Evolutionary conservation across 2,888 invertebrate species (phyloP).

Genomic region (Harpalus rufipes): DNA sequence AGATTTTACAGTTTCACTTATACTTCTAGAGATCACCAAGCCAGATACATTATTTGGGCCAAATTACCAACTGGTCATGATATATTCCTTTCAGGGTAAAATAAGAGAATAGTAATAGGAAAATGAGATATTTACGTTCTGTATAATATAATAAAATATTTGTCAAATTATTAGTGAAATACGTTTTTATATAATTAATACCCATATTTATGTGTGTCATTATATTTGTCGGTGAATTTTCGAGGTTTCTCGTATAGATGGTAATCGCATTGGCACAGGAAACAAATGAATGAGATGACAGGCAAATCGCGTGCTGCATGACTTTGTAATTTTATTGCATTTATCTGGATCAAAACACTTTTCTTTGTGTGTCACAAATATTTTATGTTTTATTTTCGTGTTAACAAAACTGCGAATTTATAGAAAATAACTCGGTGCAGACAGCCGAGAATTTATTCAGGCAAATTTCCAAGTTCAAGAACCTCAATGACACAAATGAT

Average conservation of each 20-base stretch:
- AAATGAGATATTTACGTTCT: no score
- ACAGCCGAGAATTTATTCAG: constrained; percentile 2
- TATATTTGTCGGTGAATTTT: not conserved
- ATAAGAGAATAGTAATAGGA: no score
- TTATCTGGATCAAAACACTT: constrained; percentile 51
- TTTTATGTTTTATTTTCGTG: constrained; percentile 45
- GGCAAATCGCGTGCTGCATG: constrained; percentile 35
- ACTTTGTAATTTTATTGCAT: constrained; percentile 44
- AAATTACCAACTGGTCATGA: no score
- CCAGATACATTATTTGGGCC: no score
- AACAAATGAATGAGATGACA: constrained; percentile 51
- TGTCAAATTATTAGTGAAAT: no score
- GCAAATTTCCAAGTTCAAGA: constrained; percentile 47
- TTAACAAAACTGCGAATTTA: constrained; percentile 44
- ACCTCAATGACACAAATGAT: constrained; percentile 27
- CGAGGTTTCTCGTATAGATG: constrained; percentile 5
- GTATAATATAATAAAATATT: no score
- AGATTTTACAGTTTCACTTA: no score
- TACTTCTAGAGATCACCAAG: no score
- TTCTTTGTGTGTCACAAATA: constrained; percentile 43
- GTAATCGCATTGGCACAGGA: constrained; percentile 28
- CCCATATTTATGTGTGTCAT: not conserved
- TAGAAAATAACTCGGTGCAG: constrained; percentile 39
- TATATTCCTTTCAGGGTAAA: no score
- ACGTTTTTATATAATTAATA: not conserved